Conservation (phyloP, 2,888 invertebrate genomes). For the Scrobipalpa atriplicella region DNA sequence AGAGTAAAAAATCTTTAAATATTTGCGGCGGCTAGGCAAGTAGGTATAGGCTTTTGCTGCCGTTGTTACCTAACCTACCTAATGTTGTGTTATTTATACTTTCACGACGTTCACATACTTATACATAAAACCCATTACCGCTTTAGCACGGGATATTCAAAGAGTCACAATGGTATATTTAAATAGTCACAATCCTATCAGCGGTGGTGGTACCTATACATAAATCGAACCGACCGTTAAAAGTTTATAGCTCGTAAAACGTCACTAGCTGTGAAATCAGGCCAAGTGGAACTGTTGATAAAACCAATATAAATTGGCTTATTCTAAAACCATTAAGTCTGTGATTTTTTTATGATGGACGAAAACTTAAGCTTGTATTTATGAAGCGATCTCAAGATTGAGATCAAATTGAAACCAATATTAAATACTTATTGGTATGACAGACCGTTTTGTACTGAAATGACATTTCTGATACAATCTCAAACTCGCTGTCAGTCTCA, state of each 20-base stretch:
- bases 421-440: no score
- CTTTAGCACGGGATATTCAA: background rate
- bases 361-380: background rate
- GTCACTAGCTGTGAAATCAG: conserved; percentile 53
- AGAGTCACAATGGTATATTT: conserved; percentile 1
- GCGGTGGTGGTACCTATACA: conserved; percentile 9
- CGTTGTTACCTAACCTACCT: no score
- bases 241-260: conserved; percentile 58
- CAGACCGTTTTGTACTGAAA: no score
- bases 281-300: conserved; percentile 44
- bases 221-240: conserved; percentile 42
- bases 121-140: background rate
- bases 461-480: no score
- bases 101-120: no score
- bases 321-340: background rate
- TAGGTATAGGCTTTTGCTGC: no score
- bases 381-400: no score
- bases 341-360: background rate
- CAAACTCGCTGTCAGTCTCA: background rate
- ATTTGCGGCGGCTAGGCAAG: no score
- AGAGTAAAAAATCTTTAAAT: no score
- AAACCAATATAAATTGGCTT: conserved; percentile 20
- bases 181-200: conserved; percentile 11
- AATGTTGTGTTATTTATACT: no score
- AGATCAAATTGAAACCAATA: no score